Evolutionary conservation across 2,797 vertebrate species (phyloP), one percentile per base, ranked within the genome.

Genomic region (Ctenopoma multispine): DNA sequence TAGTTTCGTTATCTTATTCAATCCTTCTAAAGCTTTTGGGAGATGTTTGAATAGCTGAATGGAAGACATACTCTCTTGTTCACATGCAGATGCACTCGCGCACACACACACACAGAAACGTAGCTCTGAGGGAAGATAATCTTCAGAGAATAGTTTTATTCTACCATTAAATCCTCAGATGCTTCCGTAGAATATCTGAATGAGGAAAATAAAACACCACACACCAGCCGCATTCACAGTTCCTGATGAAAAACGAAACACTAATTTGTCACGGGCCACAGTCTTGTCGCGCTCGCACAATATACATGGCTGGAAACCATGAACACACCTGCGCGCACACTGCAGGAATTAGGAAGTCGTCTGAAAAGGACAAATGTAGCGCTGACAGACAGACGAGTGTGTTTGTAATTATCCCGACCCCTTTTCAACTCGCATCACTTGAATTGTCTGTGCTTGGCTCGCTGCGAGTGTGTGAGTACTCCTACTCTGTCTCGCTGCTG

Each of bases 131-230:
- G 71, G 46, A 51, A 80, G 77, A 89, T 89, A 77, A 91, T 87
- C 89, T 89, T 49, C 15, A 50, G 58, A 87, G 81, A 85, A 81
- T 85, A 71, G 77, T 85, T 87, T 72, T 27, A 77, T 85, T 89
- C 86, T 83, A 34, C 41, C 53, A 79, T 78, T 82, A 85, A 89
- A 90, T 85, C 83, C 84, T 83, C 80, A 80, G 81, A 90, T 84
- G 81, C 85, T 82, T 46, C 65, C 6, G 5, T 72, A 81, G 65
- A 87, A 87, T 21, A 82, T 72, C 41, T 75, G 65, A 81, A 83
- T 78, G 50, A 41, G 56, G 20, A 5, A 27, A 15, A 23, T 40
- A 55, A 38, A 10, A 34, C 53, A 63, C 14, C 56, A 48, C 38
- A 81, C 53, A 63, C 77, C 57, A 62, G 18, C 27, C 41, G 80